Evolutionary conservation across 1,140 invertebrate genomes (phyloP), one percentile per base, ranked within the genome.

Genomic region (Calephelis nemesis): DNA sequence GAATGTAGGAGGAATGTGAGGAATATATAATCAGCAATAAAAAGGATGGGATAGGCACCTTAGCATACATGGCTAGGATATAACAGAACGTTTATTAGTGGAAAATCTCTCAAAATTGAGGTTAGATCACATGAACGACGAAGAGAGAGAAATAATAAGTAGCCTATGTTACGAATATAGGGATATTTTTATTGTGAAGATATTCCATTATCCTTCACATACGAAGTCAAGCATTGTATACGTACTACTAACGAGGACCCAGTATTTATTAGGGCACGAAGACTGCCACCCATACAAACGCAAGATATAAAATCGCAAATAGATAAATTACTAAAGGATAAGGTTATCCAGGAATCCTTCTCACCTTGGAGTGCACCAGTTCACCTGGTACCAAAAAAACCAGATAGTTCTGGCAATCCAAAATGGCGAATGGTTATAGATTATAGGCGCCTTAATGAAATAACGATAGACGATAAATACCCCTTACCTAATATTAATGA

Each of bases 41-140:
- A n/a, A n/a, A n/a, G n/a, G n/a, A n/a, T n/a, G n/a, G n/a, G n/a
- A n/a, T n/a, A n/a, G n/a, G n/a, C n/a, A n/a, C n/a, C n/a, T n/a
- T n/a, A n/a, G n/a, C n/a, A n/a, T n/a, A n/a, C n/a, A n/a, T n/a
- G n/a, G n/a, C n/a, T n/a, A n/a, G n/a, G n/a, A n/a, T n/a, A n/a
- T n/a, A n/a, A 47, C 62, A 15, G 69, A 67, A 30, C 12, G 52
- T 45, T 39, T 71, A 60, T 47, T 72, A n/a, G 13, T n/a, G 0
- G 45, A 72, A 72, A 72, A 68, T 58, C n/a, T 72, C 40, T 30
- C 7, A 4, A 72, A 72, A 65, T 7, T 72, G 5, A 15, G 54
- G 12, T 42, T 65, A 66, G 66, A 68, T 0, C 67, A 72, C 11
- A 72, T 65, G 50, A 68, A 72, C 7, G 13, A 30, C 0, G 68